These are phyloP conservation scores for Tupaia chinensis DNA, from an alignment of 2,113 vertebrate species.

Conservation along the genomic window DNA sequence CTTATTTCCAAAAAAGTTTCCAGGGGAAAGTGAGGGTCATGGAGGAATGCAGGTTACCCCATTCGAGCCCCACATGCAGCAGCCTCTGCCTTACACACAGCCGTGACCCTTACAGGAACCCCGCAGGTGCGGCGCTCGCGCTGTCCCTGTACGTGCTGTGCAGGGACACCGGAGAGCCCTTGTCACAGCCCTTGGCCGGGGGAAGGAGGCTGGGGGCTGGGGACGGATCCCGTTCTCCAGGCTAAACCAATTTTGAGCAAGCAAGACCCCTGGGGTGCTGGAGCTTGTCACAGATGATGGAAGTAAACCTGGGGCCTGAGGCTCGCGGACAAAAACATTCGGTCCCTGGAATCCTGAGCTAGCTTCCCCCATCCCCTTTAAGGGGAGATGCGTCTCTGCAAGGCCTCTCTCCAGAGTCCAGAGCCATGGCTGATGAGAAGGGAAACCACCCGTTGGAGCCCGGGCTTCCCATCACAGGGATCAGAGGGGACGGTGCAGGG, in stretches of 20 bases:
- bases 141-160: background rate
- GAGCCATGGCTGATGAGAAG: background rate
- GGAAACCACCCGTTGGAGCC: background rate
- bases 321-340: conserved; percentile 1
- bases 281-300: background rate
- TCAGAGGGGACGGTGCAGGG: background rate
- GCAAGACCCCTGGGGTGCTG: background rate
- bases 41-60: background rate
- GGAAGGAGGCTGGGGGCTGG: background rate
- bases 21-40: background rate
- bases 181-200: background rate
- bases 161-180: too few relatives aligned
- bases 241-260: background rate
- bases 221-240: background rate
- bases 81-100: background rate
- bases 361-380: conserved; percentile 19
- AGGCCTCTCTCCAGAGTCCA: background rate
- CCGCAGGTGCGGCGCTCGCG: background rate
- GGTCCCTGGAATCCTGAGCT: background rate
- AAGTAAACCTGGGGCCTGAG: background rate
- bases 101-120: background rate
- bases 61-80: background rate
- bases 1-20: background rate
- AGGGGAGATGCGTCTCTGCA: background rate
- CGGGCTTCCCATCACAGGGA: background rate